phyloP scores from a whole-genome alignment of 2,888 invertebrate genomes.

The Lacanobia wlatinum region DNA sequence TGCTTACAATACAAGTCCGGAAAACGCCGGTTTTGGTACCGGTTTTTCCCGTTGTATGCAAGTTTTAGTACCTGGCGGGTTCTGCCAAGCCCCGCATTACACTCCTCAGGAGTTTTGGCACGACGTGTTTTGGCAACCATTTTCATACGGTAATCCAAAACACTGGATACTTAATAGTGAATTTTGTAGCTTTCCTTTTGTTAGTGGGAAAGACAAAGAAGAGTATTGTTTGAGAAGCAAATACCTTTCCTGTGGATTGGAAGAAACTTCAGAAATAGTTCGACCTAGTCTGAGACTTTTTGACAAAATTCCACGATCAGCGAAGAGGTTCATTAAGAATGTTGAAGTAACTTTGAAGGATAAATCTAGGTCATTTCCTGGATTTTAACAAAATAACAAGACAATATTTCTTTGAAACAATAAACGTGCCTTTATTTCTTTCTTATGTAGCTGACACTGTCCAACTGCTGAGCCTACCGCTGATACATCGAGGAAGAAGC shows the following conservation, averaged over 20 bases:
- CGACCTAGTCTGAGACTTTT: background rate
- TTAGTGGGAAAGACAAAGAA: conserved; percentile 19
- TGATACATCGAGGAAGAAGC: too few relatives aligned
- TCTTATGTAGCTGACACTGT: too few relatives aligned
- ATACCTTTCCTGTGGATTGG: background rate
- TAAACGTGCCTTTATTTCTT: too few relatives aligned
- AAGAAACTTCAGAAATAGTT: conserved; percentile 6
- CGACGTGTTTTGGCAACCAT: conserved; percentile 54
- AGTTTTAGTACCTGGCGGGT: conserved; percentile 53
- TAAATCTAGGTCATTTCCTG: background rate
- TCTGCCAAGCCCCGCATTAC: conserved; percentile 55
- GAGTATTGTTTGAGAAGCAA: conserved; percentile 11
- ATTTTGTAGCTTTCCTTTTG: conserved; percentile 29
- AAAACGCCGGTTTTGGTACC: conserved; percentile 2
- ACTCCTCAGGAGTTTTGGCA: conserved; percentile 55
- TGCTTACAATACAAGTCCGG: conserved; percentile 1
- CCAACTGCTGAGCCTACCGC: too few relatives aligned
- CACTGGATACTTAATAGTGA: conserved; percentile 29
- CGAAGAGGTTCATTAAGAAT: background rate
- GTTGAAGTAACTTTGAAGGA: background rate
- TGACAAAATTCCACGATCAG: conserved; percentile 5
- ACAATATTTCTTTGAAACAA: too few relatives aligned
- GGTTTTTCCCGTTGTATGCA: conserved; percentile 36
- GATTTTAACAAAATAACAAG: too few relatives aligned
- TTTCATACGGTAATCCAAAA: conserved; percentile 54